Evolutionary conservation across 2,113 vertebrate genomes (phyloP), one percentile per base, ranked within the genome.

Genomic region (Copsychus sechellarum): DNA sequence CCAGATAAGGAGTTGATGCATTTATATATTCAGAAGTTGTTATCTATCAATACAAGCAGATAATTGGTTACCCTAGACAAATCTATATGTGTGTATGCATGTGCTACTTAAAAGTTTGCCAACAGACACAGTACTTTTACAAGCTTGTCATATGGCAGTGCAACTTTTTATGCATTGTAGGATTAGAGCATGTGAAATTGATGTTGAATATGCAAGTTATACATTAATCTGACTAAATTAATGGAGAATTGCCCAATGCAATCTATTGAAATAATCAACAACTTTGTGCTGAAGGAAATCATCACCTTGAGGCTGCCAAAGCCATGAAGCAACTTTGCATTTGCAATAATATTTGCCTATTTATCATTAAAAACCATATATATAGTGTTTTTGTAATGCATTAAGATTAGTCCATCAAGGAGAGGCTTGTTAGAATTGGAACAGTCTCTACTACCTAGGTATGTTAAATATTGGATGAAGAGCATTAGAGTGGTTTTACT

Each of bases 141-240:
- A 53, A n/a, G 16, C 3, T 74, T 33, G 7, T 42, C 95, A n/a
- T 86, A 74, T 77, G 34, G 69, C 54, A 83, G 21, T 88, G 42
- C 60, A 93, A 90, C 56, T 60, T 95, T 94, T 94, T 69, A 54
- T 42, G 42, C 36, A 14, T 53, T 54, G 40, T 36, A 79, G 88
- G 70, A 94, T 88, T 90, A 93, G 16, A 79, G 36, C 40, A 26
- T 40, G 88, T 74, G 82, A 87, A 92, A 93, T 34, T 74, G n/a
- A 73, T 81, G 88, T 93, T 95, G 94, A 90, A 96, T 95, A 90
- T 94, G 80, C 78, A 93, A 97, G 93, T 81, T 96, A 60, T 89
- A 91, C 79, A 78, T 95, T 97, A 96, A 97, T 93, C 71, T 93
- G 96, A 91, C 96, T 90, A 93, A 96, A 88, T 76, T 86, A 92